Percentiles rank a stretch among this genome's conserved stretches.
Conservation (phyloP, 2,888 invertebrate species). For the Spodoptera exigua region DNA sequence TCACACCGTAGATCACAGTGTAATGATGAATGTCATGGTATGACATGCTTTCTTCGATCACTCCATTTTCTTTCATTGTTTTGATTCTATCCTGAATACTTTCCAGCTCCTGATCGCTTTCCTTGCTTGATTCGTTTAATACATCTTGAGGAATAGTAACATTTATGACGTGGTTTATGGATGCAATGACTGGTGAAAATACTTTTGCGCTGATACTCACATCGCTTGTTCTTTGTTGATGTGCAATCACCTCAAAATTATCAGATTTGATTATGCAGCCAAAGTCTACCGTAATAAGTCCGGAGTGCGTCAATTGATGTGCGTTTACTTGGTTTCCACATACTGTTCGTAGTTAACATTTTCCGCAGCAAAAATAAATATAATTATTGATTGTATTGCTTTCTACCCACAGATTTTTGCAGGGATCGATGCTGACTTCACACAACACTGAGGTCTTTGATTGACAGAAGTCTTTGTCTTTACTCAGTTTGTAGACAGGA, state of each 20-base stretch:
- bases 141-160: slow-evolving; percentile 11
- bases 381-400: slow-evolving; percentile 8
- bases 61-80: slow-evolving; percentile 8
- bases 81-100: slow-evolving; percentile 8
- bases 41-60: not conserved
- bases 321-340: too few relatives aligned
- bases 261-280: slow-evolving; percentile 19
- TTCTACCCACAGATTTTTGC: slow-evolving; percentile 6
- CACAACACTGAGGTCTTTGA: slow-evolving; percentile 1
- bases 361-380: too few relatives aligned
- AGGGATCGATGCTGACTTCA: not conserved
- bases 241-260: slow-evolving; percentile 13
- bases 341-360: too few relatives aligned
- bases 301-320: slow-evolving; percentile 7
- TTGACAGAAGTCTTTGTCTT: slow-evolving; percentile 12
- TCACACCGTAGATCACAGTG: slow-evolving; percentile 7
- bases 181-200: slow-evolving; percentile 4
- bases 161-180: slow-evolving; percentile 22
- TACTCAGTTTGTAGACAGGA: slow-evolving; percentile 6
- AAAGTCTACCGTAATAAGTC: not conserved
- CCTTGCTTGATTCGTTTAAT: slow-evolving; percentile 7
- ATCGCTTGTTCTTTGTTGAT: slow-evolving; percentile 11
- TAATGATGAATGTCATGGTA: slow-evolving; percentile 14
- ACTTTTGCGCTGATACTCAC: slow-evolving; percentile 2
- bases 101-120: slow-evolving; percentile 5